These are phyloP conservation scores for Oryctes rhinoceros DNA, from an alignment of 1,140 invertebrate species.

Conservation along the genomic window DNA sequence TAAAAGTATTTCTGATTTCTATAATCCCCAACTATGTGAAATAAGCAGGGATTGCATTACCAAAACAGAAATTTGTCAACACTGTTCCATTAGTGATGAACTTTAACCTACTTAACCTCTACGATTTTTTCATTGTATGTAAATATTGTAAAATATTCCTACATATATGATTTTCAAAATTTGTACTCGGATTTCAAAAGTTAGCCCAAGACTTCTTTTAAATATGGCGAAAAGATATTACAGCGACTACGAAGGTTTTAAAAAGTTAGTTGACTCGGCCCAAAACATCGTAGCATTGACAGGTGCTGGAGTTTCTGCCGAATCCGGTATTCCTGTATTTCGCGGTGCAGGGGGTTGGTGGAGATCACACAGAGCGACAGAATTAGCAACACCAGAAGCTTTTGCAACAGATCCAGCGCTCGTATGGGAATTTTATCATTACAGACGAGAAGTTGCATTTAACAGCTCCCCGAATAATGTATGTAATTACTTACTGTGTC, in stretches of 20 bases:
- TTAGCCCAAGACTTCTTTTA: background rate
- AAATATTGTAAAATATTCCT: conserved; percentile 2
- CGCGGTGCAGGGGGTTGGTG: conserved; percentile 80
- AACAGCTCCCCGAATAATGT: conserved; percentile 65
- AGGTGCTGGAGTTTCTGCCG: conserved; percentile 81
- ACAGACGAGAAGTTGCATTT: conserved; percentile 65
- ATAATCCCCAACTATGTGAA: no score
- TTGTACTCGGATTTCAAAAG: background rate
- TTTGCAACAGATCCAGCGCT: conserved; percentile 65
- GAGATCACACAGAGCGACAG: conserved; percentile 67
- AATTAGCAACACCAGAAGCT: conserved; percentile 64
- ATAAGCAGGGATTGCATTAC: no score
- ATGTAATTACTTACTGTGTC: conserved; percentile 45
- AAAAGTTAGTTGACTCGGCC: conserved; percentile 65
- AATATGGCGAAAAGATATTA: conserved; percentile 38
- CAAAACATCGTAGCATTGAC: conserved; percentile 75
- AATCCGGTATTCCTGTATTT: conserved; percentile 85
- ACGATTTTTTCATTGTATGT: conserved; percentile 26
- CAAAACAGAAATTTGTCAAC: background rate
- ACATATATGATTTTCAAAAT: conserved; percentile 12
- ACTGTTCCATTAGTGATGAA: background rate
- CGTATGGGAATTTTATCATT: conserved; percentile 71
- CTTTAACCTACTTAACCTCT: conserved; percentile 9
- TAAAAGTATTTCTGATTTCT: no score
- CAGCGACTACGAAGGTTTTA: conserved; percentile 62